Percentiles rank a stretch among this genome's conserved stretches.
These are phyloP conservation scores for Tachysurus fulvidraco DNA, from an alignment of 2,113 vertebrate species.

Conservation along the genomic window DNA sequence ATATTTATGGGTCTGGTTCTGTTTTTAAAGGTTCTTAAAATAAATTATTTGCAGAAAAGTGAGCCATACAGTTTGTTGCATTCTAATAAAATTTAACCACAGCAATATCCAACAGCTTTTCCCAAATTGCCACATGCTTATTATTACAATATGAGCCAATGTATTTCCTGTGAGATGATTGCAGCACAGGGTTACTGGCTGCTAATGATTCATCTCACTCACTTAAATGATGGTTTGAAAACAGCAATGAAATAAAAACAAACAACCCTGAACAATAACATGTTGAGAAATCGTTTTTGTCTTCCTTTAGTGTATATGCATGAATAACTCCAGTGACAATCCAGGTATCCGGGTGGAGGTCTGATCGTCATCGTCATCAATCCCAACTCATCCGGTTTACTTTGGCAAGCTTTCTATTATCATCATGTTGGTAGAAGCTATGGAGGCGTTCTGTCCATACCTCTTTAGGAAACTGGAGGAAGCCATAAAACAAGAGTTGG, in stretches of 20 bases:
- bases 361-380: background rate
- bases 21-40: background rate
- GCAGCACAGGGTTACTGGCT: background rate
- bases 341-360: background rate
- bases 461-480: background rate
- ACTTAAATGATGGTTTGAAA: background rate
- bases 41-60: background rate
- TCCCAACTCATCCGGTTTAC: background rate
- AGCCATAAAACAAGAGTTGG: constrained; percentile 5
- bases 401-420: background rate
- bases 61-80: background rate
- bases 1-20: background rate
- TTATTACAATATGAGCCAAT: background rate
- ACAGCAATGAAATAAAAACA: background rate
- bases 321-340: background rate
- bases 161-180: background rate
- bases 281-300: background rate
- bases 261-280: background rate
- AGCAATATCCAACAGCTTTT: background rate
- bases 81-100: background rate
- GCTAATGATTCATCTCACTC: background rate
- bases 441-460: background rate
- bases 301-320: background rate
- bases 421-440: background rate
- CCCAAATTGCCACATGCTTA: background rate